phyloP scores from a whole-genome alignment of 1,140 invertebrate species.

The Latrodectus geometricus region DNA sequence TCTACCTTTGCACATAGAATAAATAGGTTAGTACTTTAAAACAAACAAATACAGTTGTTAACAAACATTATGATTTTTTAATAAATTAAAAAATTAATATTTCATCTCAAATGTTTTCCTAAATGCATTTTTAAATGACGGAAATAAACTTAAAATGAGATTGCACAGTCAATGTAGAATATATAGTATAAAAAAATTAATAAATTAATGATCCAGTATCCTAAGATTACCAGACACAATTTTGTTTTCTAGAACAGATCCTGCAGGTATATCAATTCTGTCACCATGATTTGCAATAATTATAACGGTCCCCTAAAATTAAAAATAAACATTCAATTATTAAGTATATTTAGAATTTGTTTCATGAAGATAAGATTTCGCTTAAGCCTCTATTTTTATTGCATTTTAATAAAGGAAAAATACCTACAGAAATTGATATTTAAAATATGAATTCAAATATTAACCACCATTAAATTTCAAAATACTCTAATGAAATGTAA shows the following conservation, averaged over 20 bases:
- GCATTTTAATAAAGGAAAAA: too few relatives aligned
- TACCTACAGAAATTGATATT: too few relatives aligned
- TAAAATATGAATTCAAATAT: too few relatives aligned
- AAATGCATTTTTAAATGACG: neutral
- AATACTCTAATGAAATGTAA: too few relatives aligned
- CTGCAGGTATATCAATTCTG: slow-evolving; percentile 98
- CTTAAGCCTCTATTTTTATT: too few relatives aligned
- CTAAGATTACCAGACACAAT: slow-evolving; percentile 99
- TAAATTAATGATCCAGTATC: slow-evolving; percentile 92
- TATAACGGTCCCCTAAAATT: slow-evolving; percentile 83
- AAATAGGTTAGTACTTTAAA: neutral
- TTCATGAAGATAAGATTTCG: too few relatives aligned
- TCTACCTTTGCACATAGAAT: slow-evolving; percentile 8
- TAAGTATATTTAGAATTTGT: too few relatives aligned
- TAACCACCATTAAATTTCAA: too few relatives aligned
- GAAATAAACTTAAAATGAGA: neutral
- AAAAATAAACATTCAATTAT: slow-evolving; percentile 15
- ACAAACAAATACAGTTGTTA: too few relatives aligned
- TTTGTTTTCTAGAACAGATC: slow-evolving; percentile 97
- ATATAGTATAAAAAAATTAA: neutral
- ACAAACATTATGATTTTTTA: neutral
- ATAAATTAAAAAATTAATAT: neutral
- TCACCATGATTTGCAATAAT: slow-evolving; percentile 99
- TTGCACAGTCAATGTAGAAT: neutral
- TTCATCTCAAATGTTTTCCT: neutral